phyloP scores from a whole-genome alignment of 2,113 vertebrate species.

The Melanerpes formicivorus region DNA sequence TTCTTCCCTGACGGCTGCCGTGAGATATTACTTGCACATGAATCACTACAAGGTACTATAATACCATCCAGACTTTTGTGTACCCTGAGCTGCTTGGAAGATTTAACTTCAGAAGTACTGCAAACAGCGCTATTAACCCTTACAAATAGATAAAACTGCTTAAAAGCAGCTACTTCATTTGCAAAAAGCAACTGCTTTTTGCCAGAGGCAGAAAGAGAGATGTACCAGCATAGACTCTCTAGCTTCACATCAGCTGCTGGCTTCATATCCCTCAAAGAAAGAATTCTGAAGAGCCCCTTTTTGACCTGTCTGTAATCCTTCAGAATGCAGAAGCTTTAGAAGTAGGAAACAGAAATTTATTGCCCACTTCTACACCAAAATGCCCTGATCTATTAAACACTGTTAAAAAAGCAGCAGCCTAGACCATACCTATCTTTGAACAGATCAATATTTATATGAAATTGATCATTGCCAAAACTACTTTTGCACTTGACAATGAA shows the following conservation, averaged over 20 bases:
- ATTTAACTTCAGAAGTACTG: background rate
- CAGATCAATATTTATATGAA: slow-evolving; percentile 19
- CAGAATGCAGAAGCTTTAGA: background rate
- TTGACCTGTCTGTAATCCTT: background rate
- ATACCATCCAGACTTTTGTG: background rate
- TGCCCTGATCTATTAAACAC: background rate
- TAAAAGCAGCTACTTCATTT: background rate
- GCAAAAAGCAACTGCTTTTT: background rate
- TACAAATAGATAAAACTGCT: background rate
- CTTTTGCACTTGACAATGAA: slow-evolving; percentile 27
- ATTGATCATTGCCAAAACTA: background rate
- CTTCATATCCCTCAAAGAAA: background rate
- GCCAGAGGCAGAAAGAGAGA: background rate
- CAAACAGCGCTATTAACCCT: background rate
- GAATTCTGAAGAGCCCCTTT: background rate
- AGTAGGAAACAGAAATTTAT: background rate
- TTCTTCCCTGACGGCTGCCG: background rate
- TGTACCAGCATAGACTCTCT: background rate
- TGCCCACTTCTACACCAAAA: background rate
- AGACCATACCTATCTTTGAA: background rate
- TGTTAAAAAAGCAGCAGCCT: background rate
- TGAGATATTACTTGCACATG: slow-evolving; percentile 2
- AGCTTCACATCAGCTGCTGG: background rate
- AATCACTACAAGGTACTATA: background rate
- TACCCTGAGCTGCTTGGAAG: background rate